Conservation (phyloP, 2,888 invertebrate genomes). For the Chironomus tentans region DNA sequence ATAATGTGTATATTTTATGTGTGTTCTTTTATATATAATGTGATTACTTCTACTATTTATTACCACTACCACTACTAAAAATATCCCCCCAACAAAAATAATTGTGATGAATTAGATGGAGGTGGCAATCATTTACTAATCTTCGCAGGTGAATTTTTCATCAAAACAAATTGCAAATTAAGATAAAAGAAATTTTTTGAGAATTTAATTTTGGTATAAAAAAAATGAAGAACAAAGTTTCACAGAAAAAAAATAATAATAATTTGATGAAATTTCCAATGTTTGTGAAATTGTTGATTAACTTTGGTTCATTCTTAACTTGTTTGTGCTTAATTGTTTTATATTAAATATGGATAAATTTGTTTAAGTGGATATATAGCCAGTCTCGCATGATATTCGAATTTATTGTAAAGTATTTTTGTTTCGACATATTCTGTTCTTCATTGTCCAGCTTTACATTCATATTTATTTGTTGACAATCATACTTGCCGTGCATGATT, state of each 20-base stretch:
- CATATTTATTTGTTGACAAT: no score
- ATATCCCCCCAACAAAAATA: slow-evolving; percentile 1
- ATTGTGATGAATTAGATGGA: slow-evolving; percentile 37
- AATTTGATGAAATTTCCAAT: background rate
- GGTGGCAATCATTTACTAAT: slow-evolving; percentile 42
- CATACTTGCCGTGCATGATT: no score
- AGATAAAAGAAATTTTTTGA: background rate
- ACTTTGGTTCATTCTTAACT: no score
- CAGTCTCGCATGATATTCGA: no score
- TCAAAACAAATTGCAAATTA: slow-evolving; percentile 9
- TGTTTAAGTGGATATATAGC: no score
- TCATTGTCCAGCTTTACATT: no score
- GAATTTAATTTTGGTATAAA: background rate
- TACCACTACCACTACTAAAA: background rate
- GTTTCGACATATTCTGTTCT: no score
- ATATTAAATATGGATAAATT: no score
- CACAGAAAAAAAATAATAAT: background rate
- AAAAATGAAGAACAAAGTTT: background rate
- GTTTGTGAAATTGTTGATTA: background rate
- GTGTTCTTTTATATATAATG: slow-evolving; percentile 9
- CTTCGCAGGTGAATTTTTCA: slow-evolving; percentile 43
- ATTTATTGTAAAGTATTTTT: no score
- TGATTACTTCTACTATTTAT: background rate
- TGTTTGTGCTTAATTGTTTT: no score
- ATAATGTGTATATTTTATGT: slow-evolving; percentile 11